phyloP scores from a whole-genome alignment of 1,140 invertebrate genomes.

The Drosophila bocqueti region DNA sequence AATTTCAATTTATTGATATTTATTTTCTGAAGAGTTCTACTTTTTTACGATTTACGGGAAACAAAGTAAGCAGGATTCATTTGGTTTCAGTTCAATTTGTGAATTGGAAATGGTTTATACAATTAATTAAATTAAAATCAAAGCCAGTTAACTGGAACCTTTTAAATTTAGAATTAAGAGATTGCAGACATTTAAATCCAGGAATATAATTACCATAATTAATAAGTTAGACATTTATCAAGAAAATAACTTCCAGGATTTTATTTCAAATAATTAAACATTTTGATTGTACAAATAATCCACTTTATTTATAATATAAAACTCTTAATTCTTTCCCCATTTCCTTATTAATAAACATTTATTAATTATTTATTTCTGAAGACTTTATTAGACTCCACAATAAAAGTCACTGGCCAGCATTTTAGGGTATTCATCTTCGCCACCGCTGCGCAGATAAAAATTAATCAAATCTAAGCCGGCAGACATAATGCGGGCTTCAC shows the following conservation, averaged over 20 bases:
- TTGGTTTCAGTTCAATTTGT: neutral
- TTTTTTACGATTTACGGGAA: neutral
- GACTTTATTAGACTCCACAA: neutral
- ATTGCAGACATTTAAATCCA: neutral
- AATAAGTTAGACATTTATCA: neutral
- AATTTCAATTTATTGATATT: conserved; percentile 30
- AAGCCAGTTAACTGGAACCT: neutral
- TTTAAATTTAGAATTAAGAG: neutral
- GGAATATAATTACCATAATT: neutral
- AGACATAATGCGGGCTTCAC: conserved; percentile 28
- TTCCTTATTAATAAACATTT: neutral
- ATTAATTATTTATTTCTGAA: neutral
- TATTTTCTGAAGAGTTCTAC: neutral
- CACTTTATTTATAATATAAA: neutral
- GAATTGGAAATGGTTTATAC: neutral
- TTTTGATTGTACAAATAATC: no score
- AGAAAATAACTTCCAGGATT: neutral
- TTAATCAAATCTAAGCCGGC: conserved; percentile 54
- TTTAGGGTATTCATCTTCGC: neutral
- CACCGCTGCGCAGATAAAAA: conserved; percentile 31
- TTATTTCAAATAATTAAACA: neutral
- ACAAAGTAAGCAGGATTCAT: neutral
- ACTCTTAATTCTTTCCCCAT: neutral
- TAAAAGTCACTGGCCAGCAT: neutral
- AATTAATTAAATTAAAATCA: neutral